Conservation (phyloP, 2,113 vertebrate genomes). For the Gymnobelideus leadbeateri region DNA sequence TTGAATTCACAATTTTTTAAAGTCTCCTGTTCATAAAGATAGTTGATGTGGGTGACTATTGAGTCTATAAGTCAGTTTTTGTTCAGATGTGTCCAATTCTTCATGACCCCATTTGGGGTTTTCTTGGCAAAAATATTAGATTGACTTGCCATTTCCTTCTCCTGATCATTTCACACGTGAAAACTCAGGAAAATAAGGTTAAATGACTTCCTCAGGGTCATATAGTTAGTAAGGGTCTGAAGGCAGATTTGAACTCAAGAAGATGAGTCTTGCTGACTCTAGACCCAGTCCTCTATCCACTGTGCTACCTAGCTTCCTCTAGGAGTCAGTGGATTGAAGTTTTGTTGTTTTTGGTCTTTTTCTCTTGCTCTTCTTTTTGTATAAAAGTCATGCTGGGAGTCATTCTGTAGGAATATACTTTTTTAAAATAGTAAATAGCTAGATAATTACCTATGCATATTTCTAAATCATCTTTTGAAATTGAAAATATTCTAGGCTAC, state of each 20-base stretch:
- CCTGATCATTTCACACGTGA: not conserved
- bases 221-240: not conserved
- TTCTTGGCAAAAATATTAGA: not conserved
- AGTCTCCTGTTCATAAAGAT: not conserved
- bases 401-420: not conserved
- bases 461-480: not conserved
- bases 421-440: not conserved
- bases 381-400: not conserved
- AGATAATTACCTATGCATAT: not conserved
- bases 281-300: too few relatives aligned
- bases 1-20: not conserved
- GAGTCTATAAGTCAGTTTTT: not conserved
- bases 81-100: not conserved
- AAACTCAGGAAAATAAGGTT: not conserved
- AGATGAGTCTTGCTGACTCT: too few relatives aligned
- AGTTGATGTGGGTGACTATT: not conserved
- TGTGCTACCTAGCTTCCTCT: too few relatives aligned
- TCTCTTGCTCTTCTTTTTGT: not conserved
- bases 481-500: too few relatives aligned
- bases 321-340: not conserved
- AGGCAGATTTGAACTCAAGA: not conserved
- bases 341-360: not conserved
- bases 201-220: not conserved
- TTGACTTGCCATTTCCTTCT: not conserved
- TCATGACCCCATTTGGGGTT: not conserved